These are phyloP conservation scores for Chelidonichthys spinosus DNA, from an alignment of 2,797 vertebrate genomes.

Conservation along the genomic window DNA sequence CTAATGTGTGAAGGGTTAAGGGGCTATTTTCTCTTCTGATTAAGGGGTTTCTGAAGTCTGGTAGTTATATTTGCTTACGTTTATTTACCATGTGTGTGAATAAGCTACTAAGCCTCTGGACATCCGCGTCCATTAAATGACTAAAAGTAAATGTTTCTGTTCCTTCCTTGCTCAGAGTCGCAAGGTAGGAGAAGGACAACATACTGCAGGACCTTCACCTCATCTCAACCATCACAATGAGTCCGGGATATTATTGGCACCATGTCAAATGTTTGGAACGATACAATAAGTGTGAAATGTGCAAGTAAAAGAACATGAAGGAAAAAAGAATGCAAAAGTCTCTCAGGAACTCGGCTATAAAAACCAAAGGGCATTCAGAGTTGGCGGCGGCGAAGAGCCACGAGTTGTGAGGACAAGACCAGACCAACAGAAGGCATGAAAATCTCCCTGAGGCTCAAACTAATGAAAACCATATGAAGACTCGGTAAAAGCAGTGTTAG, in stretches of 20 bases:
- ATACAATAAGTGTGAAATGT: not conserved
- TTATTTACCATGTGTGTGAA: no score
- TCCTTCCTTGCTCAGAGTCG: no score
- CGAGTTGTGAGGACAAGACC: not conserved
- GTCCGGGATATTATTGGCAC: not conserved
- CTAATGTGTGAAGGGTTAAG: no score
- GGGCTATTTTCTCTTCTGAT: no score
- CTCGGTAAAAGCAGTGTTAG: not conserved
- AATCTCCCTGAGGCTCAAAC: not conserved
- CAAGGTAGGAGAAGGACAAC: not conserved
- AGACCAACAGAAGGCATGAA: not conserved
- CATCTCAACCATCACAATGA: not conserved
- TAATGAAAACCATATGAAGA: not conserved
- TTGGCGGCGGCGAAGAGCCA: not conserved
- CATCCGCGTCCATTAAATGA: no score
- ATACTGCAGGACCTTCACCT: constrained; percentile 10
- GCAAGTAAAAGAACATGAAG: not conserved
- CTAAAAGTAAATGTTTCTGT: no score
- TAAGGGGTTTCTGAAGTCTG: no score
- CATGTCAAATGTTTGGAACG: not conserved
- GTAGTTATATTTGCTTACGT: no score
- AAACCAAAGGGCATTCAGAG: not conserved
- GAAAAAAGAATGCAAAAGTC: no score
- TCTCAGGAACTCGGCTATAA: not conserved
- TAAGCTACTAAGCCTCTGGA: no score